Percentiles rank a stretch among this genome's conserved stretches.
Evolutionary conservation across 2,113 vertebrate genomes (phyloP).

Genomic region (Tretioscincus oriximinensis): DNA sequence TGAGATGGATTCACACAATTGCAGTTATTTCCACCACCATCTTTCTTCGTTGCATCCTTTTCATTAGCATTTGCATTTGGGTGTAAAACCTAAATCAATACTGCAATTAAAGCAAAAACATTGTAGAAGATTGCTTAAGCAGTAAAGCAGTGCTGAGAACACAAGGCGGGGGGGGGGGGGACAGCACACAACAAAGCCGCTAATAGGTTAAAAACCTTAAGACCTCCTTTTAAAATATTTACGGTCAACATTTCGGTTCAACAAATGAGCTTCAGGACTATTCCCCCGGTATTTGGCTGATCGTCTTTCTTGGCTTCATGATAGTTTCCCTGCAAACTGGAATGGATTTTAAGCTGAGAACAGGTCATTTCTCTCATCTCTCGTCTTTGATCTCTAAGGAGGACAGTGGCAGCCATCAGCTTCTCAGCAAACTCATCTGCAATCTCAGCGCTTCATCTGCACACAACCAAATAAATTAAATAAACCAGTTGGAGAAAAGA

Average conservation of each 20-base stretch:
- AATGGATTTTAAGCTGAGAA: neutral
- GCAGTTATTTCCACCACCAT: neutral
- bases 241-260: conserved; percentile 26
- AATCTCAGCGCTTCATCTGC: neutral
- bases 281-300: conserved; percentile 18
- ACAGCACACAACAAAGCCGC: conserved; percentile 32
- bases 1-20: neutral
- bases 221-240: conserved; percentile 25
- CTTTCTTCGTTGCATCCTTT: conserved; percentile 58
- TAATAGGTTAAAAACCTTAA: conserved; percentile 50
- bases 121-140: conserved; percentile 53
- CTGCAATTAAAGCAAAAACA: conserved; percentile 67
- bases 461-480: neutral
- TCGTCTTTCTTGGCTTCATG: neutral
- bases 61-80: conserved; percentile 53
- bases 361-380: conserved; percentile 6
- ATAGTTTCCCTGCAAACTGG: rapidly evolving
- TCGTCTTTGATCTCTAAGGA: rapidly evolving
- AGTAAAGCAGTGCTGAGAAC: conserved; percentile 49
- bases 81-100: conserved; percentile 61
- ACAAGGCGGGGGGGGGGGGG: conserved; percentile 52
- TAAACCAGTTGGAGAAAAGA: neutral
- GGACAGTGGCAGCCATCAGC: neutral
- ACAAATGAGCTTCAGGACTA: conserved; percentile 36
- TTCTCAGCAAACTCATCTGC: neutral